Conservation (phyloP, 2,113 vertebrate genomes). For the Sula dactylatra region DNA sequence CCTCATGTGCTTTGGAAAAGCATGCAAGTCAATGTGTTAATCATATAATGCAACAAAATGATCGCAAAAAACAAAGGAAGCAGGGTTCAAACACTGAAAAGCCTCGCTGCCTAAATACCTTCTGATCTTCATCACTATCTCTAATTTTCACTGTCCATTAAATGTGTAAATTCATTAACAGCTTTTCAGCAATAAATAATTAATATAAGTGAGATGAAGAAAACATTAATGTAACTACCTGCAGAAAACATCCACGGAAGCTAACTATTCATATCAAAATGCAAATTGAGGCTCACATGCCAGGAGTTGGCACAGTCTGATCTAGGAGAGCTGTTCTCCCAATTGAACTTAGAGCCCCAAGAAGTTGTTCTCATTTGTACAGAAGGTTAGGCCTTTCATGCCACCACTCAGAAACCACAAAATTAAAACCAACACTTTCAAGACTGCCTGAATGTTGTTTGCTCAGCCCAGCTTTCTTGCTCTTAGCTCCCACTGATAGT, state of each 20-base stretch:
- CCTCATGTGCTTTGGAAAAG: neutral
- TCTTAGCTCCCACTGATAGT: neutral
- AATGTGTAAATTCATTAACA: neutral
- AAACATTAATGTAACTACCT: neutral
- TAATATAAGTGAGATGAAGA: neutral
- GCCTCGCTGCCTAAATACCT: neutral
- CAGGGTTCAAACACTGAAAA: neutral
- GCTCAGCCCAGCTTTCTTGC: neutral
- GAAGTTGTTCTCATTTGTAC: neutral
- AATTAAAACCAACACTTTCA: neutral
- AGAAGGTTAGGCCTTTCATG: neutral
- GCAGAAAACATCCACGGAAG: neutral
- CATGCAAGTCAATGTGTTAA: neutral
- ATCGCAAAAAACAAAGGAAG: neutral
- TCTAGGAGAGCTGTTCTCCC: neutral
- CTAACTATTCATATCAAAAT: neutral
- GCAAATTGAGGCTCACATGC: neutral
- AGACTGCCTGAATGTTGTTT: neutral
- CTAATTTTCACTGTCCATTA: neutral
- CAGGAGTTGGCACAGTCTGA: accelerated
- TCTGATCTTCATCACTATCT: neutral
- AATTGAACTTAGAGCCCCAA: neutral
- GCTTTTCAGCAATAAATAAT: neutral
- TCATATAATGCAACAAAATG: neutral
- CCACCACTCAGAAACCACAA: neutral